Conservation (phyloP, 2,888 invertebrate genomes). For the Trachelus tabidus region DNA sequence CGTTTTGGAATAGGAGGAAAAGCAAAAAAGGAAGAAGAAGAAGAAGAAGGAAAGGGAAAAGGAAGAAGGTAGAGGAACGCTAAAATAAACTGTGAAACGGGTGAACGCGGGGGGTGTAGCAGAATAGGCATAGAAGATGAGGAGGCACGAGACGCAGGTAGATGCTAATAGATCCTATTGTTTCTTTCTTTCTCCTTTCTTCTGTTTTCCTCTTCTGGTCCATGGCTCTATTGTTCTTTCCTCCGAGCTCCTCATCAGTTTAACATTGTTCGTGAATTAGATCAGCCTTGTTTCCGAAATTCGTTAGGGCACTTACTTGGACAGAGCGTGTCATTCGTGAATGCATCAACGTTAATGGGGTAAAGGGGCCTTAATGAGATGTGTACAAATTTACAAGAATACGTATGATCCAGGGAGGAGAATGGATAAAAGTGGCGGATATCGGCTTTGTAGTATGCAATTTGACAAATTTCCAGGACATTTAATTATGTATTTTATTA, state of each 20-base stretch:
- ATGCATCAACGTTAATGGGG: not conserved
- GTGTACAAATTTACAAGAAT: not conserved
- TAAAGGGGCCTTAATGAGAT: not conserved
- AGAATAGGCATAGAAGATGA: not conserved
- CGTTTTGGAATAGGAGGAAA: slow-evolving; percentile 23
- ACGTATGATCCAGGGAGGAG: not conserved
- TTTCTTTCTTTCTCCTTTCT: slow-evolving; percentile 46
- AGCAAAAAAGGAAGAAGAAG: slow-evolving; percentile 21
- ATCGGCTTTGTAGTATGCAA: not conserved
- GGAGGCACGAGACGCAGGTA: slow-evolving; percentile 43
- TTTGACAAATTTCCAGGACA: not conserved
- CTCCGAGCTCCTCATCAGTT: slow-evolving; percentile 46
- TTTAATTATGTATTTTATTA: not conserved
- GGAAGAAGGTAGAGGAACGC: not conserved
- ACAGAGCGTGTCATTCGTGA: not conserved
- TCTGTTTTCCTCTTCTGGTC: slow-evolving; percentile 11
- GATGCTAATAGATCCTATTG: slow-evolving; percentile 58
- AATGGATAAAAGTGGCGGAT: not conserved
- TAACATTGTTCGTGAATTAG: slow-evolving; percentile 53
- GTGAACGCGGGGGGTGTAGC: not conserved
- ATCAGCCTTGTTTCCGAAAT: slow-evolving; percentile 51
- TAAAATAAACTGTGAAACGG: not conserved
- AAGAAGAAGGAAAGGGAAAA: slow-evolving; percentile 14
- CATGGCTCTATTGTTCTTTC: slow-evolving; percentile 45
- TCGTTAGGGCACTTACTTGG: slow-evolving; percentile 36